Conservation (phyloP, 2,113 vertebrate genomes). For the Odontesthes bonariensis region DNA sequence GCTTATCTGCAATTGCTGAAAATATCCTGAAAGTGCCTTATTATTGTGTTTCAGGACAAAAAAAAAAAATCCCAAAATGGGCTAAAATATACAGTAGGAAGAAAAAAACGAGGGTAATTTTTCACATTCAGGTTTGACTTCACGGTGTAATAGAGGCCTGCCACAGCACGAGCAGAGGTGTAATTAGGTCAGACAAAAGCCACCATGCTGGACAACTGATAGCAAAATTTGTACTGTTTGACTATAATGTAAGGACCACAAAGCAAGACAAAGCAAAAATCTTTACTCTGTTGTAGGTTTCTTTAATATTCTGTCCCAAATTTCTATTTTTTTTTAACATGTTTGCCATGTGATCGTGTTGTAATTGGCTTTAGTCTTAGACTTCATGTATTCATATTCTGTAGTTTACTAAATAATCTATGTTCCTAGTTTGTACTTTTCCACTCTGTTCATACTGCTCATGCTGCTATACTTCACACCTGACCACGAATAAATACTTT, state of each 20-base stretch:
- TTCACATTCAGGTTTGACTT: neutral
- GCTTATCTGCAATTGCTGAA: neutral
- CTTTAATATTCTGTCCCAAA: too few species aligned
- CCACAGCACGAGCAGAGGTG: neutral
- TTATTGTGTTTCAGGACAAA: neutral
- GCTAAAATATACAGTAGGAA: neutral
- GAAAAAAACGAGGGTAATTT: conserved; percentile 2
- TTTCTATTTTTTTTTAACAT: too few species aligned
- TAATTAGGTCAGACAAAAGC: conserved; percentile 12
- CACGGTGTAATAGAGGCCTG: conserved; percentile 13
- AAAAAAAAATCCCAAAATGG: neutral
- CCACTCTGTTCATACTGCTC: too few species aligned
- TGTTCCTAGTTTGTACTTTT: too few species aligned
- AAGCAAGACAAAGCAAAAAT: neutral
- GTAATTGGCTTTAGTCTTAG: too few species aligned
- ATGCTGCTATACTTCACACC: too few species aligned
- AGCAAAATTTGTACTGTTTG: neutral
- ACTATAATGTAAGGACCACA: neutral
- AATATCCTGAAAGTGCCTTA: neutral
- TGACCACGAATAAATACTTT: too few species aligned
- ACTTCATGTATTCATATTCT: too few species aligned
- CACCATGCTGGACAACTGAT: neutral
- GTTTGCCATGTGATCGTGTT: too few species aligned
- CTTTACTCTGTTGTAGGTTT: too few species aligned
- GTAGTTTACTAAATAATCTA: too few species aligned